A percentile compares a stretch with the other conserved stretches of the same genome.
phyloP scores from a whole-genome alignment of 2,888 invertebrate genomes.

The Thera obeliscata region DNA sequence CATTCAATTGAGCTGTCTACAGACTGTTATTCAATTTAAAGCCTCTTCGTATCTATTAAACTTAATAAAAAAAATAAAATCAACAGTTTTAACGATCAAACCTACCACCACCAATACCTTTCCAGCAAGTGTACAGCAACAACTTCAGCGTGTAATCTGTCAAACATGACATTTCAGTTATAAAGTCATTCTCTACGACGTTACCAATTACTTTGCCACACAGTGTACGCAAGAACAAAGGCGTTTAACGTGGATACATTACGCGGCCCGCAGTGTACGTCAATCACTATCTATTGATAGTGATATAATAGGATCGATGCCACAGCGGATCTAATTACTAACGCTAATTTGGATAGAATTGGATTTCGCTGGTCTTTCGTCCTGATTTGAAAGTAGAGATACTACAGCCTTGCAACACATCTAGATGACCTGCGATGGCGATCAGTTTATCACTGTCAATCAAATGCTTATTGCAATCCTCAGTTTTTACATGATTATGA shows the following conservation, averaged over 20 bases:
- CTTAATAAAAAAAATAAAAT: no score
- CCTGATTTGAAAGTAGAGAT: no score
- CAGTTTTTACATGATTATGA: no score
- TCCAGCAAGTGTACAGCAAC: slow-evolving; percentile 14
- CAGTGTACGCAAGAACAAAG: slow-evolving; percentile 43
- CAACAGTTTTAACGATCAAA: no score
- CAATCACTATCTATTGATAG: slow-evolving; percentile 37
- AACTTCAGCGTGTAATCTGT: slow-evolving; percentile 15
- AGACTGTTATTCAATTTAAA: no score
- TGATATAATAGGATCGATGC: slow-evolving; percentile 22
- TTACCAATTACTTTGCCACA: slow-evolving; percentile 13
- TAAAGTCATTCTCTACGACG: background rate
- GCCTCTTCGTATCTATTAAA: no score
- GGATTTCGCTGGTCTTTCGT: background rate
- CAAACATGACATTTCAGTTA: slow-evolving; percentile 17
- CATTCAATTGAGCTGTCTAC: no score
- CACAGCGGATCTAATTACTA: slow-evolving; percentile 30
- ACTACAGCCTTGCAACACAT: no score
- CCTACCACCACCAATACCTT: background rate
- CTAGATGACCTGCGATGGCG: no score
- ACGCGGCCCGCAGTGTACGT: slow-evolving; percentile 34
- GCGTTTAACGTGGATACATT: slow-evolving; percentile 42
- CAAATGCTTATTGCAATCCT: no score
- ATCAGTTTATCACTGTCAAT: no score
- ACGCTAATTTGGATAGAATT: slow-evolving; percentile 7